Base-by-base conservation (phyloP, 2,888 invertebrate species). In the Thymelicus acteon region DNA sequence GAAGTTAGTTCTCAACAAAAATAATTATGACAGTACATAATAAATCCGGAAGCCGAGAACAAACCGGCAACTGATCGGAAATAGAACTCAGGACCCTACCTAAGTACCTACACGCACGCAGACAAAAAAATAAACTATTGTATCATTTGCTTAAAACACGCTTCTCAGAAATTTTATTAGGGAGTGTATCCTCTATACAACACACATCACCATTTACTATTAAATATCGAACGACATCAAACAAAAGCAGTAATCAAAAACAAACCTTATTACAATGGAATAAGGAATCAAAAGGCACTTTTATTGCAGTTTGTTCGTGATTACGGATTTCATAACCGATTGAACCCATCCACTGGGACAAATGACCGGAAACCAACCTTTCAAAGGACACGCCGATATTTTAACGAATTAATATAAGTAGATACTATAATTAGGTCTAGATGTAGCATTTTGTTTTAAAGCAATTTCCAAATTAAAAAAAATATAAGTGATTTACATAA, bases 351-450 rank as follows among this genome's bases (percentile, higher is more conserved):
- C 52, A 64, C 12, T 6, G 61, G 24, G 57, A 62, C 58, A 74
- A 77, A 74, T 75, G 74, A 75, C 76, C 76, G 76, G 76, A 75
- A 77, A 75, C 72, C 58, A 58, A 63, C 19, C 58, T 31, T 69
- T 57, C 62, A 69, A 63, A 63, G 63, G 63, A 69, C 48, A 44
- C 61, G 44, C 7, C 47, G 47, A 19, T 10, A 48, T 13, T 31
- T 15, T 31, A 58, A 47, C 7, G 47, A 39, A 58, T 6, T 60
- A 19, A 7, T 31, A 31, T 12, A 31, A 0, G 31, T 31, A 31
- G 31, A 31, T 31, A 12, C 57, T 31, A 12, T 57, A 52, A 52
- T 19, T 44, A 44, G 44, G 44, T 10, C 44, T 12, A 4, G 44
- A 8, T 44, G 12, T 12, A 12, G 10, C 10, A 44, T 10, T 44